Evolutionary conservation across 1,140 invertebrate species (phyloP).

Genomic region (Drosophila lacertosa): DNA sequence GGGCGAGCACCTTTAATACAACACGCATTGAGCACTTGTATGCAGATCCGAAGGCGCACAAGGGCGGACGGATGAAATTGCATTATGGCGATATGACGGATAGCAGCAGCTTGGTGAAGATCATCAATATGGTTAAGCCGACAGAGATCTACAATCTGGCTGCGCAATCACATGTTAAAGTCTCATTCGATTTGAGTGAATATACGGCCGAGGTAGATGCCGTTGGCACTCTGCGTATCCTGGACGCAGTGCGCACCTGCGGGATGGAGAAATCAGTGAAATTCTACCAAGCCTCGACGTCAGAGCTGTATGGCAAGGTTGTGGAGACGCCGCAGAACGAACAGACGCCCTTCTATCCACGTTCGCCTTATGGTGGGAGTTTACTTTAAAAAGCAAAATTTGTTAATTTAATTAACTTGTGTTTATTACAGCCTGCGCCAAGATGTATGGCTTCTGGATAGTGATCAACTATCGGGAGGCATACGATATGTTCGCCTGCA

Average conservation of each 20-base stretch:
- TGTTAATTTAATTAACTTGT: not conserved
- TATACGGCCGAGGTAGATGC: conserved; percentile 99
- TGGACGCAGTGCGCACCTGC: conserved; percentile 98
- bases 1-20: conserved; percentile 99
- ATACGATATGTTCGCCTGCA: conserved; percentile 98
- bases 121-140: conserved; percentile 94
- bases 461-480: conserved; percentile 99
- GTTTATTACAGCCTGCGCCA: conserved; percentile 93
- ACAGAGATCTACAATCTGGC: conserved; percentile 99
- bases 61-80: conserved; percentile 94
- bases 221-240: conserved; percentile 96
- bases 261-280: conserved; percentile 92
- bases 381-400: not conserved
- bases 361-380: conserved; percentile 98
- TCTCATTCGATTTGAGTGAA: conserved; percentile 98
- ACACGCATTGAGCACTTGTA: conserved; percentile 98
- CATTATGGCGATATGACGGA: conserved; percentile 99
- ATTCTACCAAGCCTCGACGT: conserved; percentile 99
- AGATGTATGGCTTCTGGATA: conserved; percentile 99
- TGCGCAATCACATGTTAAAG: conserved; percentile 99
- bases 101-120: conserved; percentile 97
- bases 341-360: conserved; percentile 99
- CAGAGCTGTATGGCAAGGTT: conserved; percentile 99
- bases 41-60: conserved; percentile 93
- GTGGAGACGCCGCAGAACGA: conserved; percentile 98